Base-by-base conservation (phyloP, 2,888 invertebrate genomes). In the Sarcophaga variegata region DNA sequence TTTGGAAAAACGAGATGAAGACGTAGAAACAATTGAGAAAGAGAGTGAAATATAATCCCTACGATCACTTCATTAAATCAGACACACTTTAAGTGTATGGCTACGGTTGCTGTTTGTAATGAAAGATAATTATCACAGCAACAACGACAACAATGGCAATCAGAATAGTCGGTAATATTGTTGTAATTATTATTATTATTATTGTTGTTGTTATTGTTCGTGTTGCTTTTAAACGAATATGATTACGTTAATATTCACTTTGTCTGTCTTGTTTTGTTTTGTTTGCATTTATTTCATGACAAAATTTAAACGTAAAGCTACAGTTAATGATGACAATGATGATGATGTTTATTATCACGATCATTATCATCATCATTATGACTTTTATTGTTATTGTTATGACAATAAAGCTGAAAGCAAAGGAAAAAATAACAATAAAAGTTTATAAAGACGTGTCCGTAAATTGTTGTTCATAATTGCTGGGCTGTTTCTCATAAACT, bases 191-290 rank as follows among this genome's bases (percentile, higher is more conserved):
- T 54, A 14, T 54, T 54, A 1, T 49, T 54, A 1, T 49, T 49
- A 1, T 49, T 54, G 54, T 12, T 54, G 17, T 4, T 10, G 25
- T 17, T 66, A 25, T 49, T 54, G 17, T 37, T 60, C 10, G 8
- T 60, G 60, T 66, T 71, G 66, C 47, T 70, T 60, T 79, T 87
- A 87, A 87, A 82, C 79, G 81, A 81, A 78, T 79, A 72, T 72
- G 79, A 84, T 87, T 87, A 71, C 70, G 67, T 75, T 81, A 76
- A 80, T 84, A 75, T 79, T 69, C 11, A 37, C 2, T 37, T 2
- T 37, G 37, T 37, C 2, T 37, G 37, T 10, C 37, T 37, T 37
- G 10, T 37, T 37, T 27, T 22, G 22, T 22, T 22, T 10, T 37
- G 37, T 37, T 37, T 37, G 0, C 54, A 54, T 17, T 54, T 14